Evolutionary conservation across 2,113 vertebrate species (phyloP), one percentile per base, ranked within the genome.

Genomic region (Percopsis transmontana): DNA sequence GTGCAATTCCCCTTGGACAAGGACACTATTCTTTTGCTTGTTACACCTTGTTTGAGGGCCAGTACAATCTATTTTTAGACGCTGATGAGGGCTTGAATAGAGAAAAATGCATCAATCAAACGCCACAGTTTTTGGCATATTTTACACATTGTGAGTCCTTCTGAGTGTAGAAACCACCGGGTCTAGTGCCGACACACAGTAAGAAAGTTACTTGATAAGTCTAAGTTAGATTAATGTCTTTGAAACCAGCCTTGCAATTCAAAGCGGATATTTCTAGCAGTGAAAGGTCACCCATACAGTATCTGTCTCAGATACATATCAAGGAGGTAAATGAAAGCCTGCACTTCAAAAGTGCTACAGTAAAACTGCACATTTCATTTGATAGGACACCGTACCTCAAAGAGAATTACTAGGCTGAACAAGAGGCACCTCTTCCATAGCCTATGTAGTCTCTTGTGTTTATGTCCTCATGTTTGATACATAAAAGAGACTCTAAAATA

Each of bases 391-490:
- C 24, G 5, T 0, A 44, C 60, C 70, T 85, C 79, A 84, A 82
- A 83, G 70, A 66, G 68, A 76, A 72, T 66, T 59, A 53, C 69
- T 66, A 58, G 41, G n/a, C 33, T 64, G 61, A 67, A 53, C 60
- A 74, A 56, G 55, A 73, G 56, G 39, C 60, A 80, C 54, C 21
- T 75, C 57, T 78, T 56, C 21, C 12, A 9, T 1, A 40, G 6
- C n/a, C 7, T 50, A 50, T 58, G 3, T n/a, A 68, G 57, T 76
- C 61, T 72, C 56, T 48, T 14, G 58, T 77, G 64, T 70, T 76
- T 57, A 70, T 15, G 45, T 64, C 55, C 58, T 71, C 76, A 83
- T 82, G 66, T 86, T 78, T 74, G 71, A 85, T 74, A 77, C 75
- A 85, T 80, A 68, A 80, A 73, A 76, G 48, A 74, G 23, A 53